phyloP scores from a whole-genome alignment of 2,113 vertebrate species.

The Chelonoidis abingdonii region DNA sequence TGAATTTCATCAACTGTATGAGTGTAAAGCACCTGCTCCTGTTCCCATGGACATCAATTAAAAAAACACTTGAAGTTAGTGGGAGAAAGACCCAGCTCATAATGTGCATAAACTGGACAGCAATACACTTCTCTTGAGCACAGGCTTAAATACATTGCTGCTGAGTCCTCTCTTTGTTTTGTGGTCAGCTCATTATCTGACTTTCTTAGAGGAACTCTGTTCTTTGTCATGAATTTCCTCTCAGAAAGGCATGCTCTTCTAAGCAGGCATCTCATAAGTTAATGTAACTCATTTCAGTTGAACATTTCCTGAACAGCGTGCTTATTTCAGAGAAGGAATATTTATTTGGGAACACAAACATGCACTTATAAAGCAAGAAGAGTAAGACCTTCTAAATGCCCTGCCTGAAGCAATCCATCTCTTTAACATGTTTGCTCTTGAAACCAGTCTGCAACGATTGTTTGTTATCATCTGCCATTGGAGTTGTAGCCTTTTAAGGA shows the following conservation, averaged over 20 bases:
- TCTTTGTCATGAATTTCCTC: fast-evolving
- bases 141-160: neutral
- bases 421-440: neutral
- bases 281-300: fast-evolving
- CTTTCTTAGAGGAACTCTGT: neutral
- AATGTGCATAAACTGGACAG: neutral
- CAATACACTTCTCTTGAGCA: neutral
- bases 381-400: conserved; percentile 24
- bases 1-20: neutral
- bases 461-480: conserved; percentile 1
- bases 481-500: neutral
- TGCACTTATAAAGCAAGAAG: neutral
- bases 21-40: neutral
- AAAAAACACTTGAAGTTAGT: neutral
- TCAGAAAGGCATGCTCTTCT: fast-evolving
- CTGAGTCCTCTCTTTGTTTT: neutral
- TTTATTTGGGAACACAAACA: neutral
- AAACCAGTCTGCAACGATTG: conserved; percentile 10
- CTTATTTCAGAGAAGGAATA: neutral
- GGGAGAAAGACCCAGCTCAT: neutral
- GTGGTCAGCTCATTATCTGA: neutral
- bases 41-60: neutral
- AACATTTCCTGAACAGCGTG: fast-evolving
- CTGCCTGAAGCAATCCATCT: conserved; percentile 42
- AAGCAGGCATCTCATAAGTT: neutral